Base-by-base conservation (phyloP, 2,888 invertebrate genomes). In the Synergus laeviventris region DNA sequence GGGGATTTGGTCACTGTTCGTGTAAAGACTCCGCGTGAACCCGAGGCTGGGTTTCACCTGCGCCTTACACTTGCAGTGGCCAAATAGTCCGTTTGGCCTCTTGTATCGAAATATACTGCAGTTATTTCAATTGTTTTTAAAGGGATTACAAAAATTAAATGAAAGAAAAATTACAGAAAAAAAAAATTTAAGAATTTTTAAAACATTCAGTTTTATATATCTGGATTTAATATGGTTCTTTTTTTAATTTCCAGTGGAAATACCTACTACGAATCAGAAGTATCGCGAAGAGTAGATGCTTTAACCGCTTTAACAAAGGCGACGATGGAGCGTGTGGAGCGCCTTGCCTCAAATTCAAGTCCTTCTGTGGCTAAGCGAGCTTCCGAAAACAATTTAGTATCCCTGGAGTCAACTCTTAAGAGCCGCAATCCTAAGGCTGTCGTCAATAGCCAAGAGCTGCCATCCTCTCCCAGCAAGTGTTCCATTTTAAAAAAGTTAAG, bases 261-360 rank as follows among this genome's bases (percentile, higher is more conserved):
- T 59, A 82, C 78, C 39, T 81, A 82, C 38, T 86, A 86, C 39
- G 86, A 85, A 78, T 87, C 86, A n/a, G 90, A 88, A 82, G 90
- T 92, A 56, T 91, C 91, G 14, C 93, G 93, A 84, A 92, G 93
- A 88, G 93, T 94, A 92, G 94, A 94, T 84, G 94, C 93, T 86
- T 91, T 94, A 88, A 93, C 94, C 81, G 94, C 93, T 49, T 91
- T 94, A 85, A 94, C 94, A 74, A 93, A 93, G 89, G 93, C 94
- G 86, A 94, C 94, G 64, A 92, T 94, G 91, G 94, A 94, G 89
- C 93, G 94, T 87, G 94, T 94, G 86, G 94, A 94, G 90, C 93
- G 92, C 91, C 92, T 94, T 87, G 92, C 92, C 81, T 86, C 86
- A 39, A 84, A 81, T 66, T 78, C 85, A 12, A 78, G 81, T 77